phyloP scores from a whole-genome alignment of 2,797 vertebrate species.

The Argyrosomus regius region DNA sequence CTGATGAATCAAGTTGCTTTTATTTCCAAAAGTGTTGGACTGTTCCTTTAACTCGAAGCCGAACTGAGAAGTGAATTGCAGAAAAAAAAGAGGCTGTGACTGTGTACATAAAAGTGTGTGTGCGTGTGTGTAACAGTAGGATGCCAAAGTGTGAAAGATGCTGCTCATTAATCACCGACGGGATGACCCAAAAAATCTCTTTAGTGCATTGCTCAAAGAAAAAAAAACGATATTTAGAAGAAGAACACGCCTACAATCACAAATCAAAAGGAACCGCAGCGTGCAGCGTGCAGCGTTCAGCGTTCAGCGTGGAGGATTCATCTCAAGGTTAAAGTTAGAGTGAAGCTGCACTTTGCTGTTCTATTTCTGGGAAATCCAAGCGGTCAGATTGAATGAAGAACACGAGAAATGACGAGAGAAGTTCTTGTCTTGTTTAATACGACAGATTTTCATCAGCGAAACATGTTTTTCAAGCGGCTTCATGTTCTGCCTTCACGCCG shows the following conservation, averaged over 20 bases:
- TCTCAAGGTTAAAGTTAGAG: not conserved
- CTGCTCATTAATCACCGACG: conserved; percentile 42
- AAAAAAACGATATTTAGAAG: not conserved
- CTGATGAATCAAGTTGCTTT: not conserved
- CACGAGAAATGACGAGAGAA: not conserved
- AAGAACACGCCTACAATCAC: not conserved
- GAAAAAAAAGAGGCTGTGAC: not conserved
- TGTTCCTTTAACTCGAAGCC: not conserved
- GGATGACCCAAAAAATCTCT: conserved; percentile 28
- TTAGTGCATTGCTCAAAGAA: conserved; percentile 3
- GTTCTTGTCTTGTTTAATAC: conserved; percentile 23
- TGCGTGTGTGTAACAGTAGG: not conserved
- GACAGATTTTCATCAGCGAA: not conserved
- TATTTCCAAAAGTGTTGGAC: not conserved
- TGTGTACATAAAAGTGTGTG: not conserved
- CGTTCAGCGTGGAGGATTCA: not conserved
- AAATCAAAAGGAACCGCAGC: not conserved
- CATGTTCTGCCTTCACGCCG: not conserved
- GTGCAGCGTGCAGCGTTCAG: too few species aligned
- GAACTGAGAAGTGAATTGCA: not conserved
- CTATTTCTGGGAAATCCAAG: not conserved
- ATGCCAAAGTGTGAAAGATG: not conserved
- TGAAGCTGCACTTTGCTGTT: not conserved
- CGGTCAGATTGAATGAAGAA: conserved; percentile 1
- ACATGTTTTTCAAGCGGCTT: not conserved